These are phyloP conservation scores for Ips nitidus DNA, from an alignment of 1,140 invertebrate genomes.

Conservation along the genomic window DNA sequence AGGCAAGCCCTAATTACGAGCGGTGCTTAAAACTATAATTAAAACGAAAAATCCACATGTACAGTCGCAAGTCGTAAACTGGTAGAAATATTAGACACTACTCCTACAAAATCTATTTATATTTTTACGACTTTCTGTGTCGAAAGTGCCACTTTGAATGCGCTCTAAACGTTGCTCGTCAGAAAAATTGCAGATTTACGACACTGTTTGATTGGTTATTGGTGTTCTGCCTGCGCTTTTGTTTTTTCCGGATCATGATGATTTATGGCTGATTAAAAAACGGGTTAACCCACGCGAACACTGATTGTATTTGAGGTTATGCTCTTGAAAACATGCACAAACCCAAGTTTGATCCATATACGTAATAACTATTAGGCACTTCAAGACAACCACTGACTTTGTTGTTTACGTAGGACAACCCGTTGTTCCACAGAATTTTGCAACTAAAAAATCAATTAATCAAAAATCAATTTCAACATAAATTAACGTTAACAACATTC, in stretches of 20 bases:
- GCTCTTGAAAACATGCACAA: too few relatives aligned
- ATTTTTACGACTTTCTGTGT: conserved; percentile 21
- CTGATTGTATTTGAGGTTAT: too few relatives aligned
- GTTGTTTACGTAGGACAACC: too few relatives aligned
- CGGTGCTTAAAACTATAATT: conserved; percentile 29
- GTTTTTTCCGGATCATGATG: not conserved
- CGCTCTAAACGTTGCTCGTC: conserved; percentile 4
- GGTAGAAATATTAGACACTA: conserved; percentile 33
- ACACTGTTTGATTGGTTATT: not conserved
- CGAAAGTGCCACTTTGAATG: conserved; percentile 29
- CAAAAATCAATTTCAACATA: too few relatives aligned
- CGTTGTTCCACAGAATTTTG: too few relatives aligned
- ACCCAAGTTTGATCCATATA: too few relatives aligned
- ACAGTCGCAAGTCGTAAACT: conserved; percentile 14
- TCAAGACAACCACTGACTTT: too few relatives aligned
- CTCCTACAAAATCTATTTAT: conserved; percentile 32
- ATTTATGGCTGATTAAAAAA: too few relatives aligned
- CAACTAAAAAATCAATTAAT: too few relatives aligned
- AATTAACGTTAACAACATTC: too few relatives aligned
- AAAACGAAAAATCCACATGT: conserved; percentile 24
- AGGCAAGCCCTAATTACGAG: conserved; percentile 17
- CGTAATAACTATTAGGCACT: too few relatives aligned
- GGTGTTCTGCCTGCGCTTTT: not conserved
- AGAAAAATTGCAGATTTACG: conserved; percentile 12
- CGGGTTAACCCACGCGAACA: too few relatives aligned